phyloP scores from a whole-genome alignment of 2,797 vertebrate species.

The Loriculus beryllinus region DNA sequence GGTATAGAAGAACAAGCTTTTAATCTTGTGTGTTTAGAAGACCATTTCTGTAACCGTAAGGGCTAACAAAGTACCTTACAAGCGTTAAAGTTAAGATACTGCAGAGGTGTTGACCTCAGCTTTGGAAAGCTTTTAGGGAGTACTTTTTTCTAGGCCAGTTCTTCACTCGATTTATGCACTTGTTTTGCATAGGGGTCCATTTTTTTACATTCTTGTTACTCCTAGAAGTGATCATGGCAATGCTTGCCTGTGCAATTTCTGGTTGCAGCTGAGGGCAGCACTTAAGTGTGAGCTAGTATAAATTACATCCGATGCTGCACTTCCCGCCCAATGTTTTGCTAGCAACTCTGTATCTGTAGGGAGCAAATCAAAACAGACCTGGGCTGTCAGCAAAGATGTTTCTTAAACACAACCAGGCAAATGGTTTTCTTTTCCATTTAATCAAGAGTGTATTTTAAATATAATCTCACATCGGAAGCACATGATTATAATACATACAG shows the following conservation, averaged over 20 bases:
- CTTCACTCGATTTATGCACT: background rate
- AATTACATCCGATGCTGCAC: background rate
- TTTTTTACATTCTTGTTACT: background rate
- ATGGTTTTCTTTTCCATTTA: background rate
- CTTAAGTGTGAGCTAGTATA: constrained; percentile 13
- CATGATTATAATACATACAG: background rate
- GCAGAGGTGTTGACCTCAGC: background rate
- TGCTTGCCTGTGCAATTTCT: constrained; percentile 22
- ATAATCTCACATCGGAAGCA: background rate
- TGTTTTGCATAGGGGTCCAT: background rate
- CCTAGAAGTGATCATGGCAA: background rate
- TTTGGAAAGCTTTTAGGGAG: background rate
- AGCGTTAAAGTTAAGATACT: background rate
- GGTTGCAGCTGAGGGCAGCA: constrained; percentile 32
- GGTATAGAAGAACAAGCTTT: background rate
- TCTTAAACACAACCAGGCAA: background rate
- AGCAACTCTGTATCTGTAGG: background rate
- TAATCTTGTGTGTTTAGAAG: background rate
- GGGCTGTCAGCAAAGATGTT: constrained; percentile 3
- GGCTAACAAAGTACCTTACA: background rate
- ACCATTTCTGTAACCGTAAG: background rate
- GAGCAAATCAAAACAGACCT: constrained; percentile 28
- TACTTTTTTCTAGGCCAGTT: background rate
- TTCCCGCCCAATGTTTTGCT: background rate
- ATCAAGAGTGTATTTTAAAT: constrained; percentile 14